Base-by-base conservation (phyloP, 2,113 vertebrate genomes). In the Eidolon helvum region DNA sequence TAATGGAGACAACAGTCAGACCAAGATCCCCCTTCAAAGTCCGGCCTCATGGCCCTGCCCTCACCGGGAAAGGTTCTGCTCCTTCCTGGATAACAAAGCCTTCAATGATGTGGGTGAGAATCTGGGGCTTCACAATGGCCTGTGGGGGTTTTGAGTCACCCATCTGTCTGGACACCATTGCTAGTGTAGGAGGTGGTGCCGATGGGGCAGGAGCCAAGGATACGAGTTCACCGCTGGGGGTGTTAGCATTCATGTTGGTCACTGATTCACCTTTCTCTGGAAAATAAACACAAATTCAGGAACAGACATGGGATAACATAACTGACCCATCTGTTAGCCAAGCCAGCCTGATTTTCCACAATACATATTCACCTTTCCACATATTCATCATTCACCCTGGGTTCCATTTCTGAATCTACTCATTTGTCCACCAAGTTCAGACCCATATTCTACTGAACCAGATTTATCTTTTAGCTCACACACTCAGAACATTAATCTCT, bases 21-120 rank as follows among this genome's bases (percentile, higher is more conserved):
- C 69, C 28, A 90, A 75, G 45, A 30, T 43, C 55, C 65, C 45
- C 43, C 28, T 21, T 38, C 63, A 71, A 72, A 90, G 63, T 57
- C 59, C 61, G 89, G 38, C 57, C 45, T 22, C n/a, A 33, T 7
- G 35, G 43, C 50, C 61, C 88, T 68, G 74, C 77, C 66, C 99
- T 99, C 98, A 99, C 99, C 88, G 99, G 99, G 98, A 99, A 99
- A 22, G 99, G 99, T 88, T 99, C 99, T 15, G 99, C 99, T 98
- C 99, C 99, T 97, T 99, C 99, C 98, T 99, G 99, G 98, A 99
- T 99, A 74, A 99, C 99, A 92, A 99, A 99, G 85, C 99, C 99
- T 97, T 99, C 99, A 7, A 99, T 99, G 96, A 99, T 99, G 96
- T 99, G 99, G 1, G 99, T 99, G 92, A 99, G 99, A 95, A 99